Conservation (phyloP, 2,113 vertebrate species). For the Campylomormyrus tamandua region DNA sequence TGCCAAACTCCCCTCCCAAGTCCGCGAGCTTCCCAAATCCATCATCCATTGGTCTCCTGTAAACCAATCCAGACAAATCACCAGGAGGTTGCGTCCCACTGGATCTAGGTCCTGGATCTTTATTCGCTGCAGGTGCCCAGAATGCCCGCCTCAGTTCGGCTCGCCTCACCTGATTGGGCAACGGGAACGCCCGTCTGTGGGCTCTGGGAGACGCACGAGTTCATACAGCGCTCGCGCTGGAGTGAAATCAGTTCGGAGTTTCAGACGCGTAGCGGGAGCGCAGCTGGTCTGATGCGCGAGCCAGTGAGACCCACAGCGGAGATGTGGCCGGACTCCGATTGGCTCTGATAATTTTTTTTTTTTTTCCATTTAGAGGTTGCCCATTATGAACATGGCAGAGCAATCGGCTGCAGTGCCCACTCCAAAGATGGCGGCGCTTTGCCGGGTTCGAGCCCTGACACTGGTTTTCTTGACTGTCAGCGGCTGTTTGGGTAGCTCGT, state of each 20-base stretch:
- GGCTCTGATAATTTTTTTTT: slow-evolving; percentile 60
- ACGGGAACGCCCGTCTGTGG: slow-evolving; percentile 48
- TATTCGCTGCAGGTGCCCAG: slow-evolving; percentile 49
- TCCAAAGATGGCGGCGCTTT: slow-evolving; percentile 85
- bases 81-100: slow-evolving; percentile 6
- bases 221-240: slow-evolving; percentile 54
- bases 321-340: slow-evolving; percentile 67
- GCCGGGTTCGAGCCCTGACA: slow-evolving; percentile 75
- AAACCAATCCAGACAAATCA: slow-evolving; percentile 18
- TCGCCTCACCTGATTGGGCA: slow-evolving; percentile 48
- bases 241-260: slow-evolving; percentile 51
- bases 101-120: slow-evolving; percentile 13
- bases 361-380: slow-evolving; percentile 58
- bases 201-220: slow-evolving; percentile 59
- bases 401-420: slow-evolving; percentile 69
- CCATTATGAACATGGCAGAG: slow-evolving; percentile 79
- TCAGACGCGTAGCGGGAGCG: slow-evolving; percentile 50
- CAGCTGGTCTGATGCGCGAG: slow-evolving; percentile 61
- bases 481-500: slow-evolving; percentile 65
- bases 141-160: slow-evolving; percentile 45
- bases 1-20: slow-evolving; percentile 15
- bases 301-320: slow-evolving; percentile 59
- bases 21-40: slow-evolving; percentile 8
- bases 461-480: slow-evolving; percentile 65
- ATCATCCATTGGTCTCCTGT: slow-evolving; percentile 16